Conservation (phyloP, 2,113 vertebrate species). For the Passer domesticus region DNA sequence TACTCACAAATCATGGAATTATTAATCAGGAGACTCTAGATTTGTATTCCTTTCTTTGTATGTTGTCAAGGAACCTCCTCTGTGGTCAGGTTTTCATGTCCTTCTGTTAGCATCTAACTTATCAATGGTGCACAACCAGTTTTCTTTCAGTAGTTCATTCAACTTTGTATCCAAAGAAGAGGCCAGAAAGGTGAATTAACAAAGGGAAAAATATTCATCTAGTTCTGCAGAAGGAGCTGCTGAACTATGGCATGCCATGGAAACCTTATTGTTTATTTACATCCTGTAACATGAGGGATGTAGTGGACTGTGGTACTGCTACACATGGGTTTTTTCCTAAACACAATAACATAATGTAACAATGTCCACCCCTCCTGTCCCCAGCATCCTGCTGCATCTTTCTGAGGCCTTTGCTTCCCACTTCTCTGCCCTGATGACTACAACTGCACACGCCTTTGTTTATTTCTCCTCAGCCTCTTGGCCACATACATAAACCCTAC, state of each 20-base stretch:
- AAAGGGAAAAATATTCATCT: background rate
- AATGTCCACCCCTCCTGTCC: background rate
- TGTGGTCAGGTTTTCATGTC: background rate
- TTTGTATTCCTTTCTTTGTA: background rate
- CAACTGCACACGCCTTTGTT: accelerated
- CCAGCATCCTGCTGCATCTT: background rate
- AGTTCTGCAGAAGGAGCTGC: background rate
- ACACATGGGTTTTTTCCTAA: background rate
- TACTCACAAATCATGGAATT: background rate
- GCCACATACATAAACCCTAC: background rate
- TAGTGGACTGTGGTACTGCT: background rate
- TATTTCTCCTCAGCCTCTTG: background rate
- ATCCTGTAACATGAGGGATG: background rate
- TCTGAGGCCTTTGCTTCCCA: background rate
- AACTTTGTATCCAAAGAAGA: background rate
- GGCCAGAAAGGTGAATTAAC: background rate
- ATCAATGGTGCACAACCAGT: background rate
- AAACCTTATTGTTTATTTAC: background rate
- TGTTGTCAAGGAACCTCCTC: background rate
- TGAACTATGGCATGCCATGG: background rate
- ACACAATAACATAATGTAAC: too few relatives aligned
- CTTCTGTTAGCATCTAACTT: background rate
- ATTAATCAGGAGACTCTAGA: background rate
- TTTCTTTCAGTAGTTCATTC: background rate
- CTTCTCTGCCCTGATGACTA: background rate